Evolutionary conservation across 2,797 vertebrate species (phyloP).

Genomic region (Cirrhinus molitorella): DNA sequence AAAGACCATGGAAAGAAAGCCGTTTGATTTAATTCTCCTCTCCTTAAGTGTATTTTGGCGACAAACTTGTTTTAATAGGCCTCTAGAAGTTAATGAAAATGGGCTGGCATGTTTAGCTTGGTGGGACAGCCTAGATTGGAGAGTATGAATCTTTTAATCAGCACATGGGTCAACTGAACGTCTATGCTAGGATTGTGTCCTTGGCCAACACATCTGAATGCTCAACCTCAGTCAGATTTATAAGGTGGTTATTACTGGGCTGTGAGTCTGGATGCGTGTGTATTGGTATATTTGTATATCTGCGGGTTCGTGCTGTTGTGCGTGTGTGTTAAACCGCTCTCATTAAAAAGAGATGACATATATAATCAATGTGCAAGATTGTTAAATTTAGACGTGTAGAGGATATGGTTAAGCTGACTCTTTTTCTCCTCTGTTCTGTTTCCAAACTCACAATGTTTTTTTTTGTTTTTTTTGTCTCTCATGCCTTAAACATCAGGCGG

Average conservation of each 20-base stretch:
- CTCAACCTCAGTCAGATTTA: constrained; percentile 70
- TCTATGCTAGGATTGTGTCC: constrained; percentile 68
- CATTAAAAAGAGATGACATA: constrained; percentile 71
- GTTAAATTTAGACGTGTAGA: constrained; percentile 69
- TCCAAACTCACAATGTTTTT: constrained; percentile 63
- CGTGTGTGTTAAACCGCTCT: constrained; percentile 63
- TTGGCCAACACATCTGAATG: constrained; percentile 66
- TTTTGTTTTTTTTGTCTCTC: constrained; percentile 43
- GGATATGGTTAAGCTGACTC: constrained; percentile 68
- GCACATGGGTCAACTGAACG: constrained; percentile 70
- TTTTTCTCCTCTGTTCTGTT: constrained; percentile 66
- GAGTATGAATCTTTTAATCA: constrained; percentile 71
- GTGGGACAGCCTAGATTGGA: constrained; percentile 59
- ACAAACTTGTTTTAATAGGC: constrained; percentile 51
- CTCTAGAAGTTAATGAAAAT: constrained; percentile 60
- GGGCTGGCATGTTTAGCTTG: constrained; percentile 57
- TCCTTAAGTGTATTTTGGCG: constrained; percentile 21
- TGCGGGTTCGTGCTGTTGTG: constrained; percentile 49
- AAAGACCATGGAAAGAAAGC: constrained; percentile 13
- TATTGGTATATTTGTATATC: constrained; percentile 51
- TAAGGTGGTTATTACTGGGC: constrained; percentile 60
- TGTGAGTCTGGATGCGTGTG: constrained; percentile 42
- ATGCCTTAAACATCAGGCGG: constrained; percentile 56
- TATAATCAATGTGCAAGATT: constrained; percentile 67
- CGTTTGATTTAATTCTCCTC: constrained; percentile 30